Evolutionary conservation across 2,113 vertebrate genomes (phyloP).

Genomic region (Alectura lathami): DNA sequence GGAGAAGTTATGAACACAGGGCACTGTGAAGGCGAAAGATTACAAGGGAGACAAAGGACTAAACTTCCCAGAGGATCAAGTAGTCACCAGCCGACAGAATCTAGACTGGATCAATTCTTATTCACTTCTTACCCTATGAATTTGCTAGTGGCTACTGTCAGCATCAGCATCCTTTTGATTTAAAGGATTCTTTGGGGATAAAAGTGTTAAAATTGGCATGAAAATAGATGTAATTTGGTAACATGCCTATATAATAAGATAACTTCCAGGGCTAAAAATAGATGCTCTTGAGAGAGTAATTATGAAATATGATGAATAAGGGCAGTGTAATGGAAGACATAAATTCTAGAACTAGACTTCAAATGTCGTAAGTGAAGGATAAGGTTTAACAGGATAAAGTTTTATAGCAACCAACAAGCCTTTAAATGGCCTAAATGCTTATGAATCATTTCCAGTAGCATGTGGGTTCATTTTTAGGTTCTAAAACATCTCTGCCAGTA

Average conservation of each 20-base stretch:
- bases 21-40: not conserved
- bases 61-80: not conserved
- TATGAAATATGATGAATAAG: not conserved
- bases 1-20: not conserved
- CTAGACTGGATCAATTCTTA: not conserved
- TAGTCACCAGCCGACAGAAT: not conserved
- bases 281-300: not conserved
- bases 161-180: not conserved
- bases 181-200: not conserved
- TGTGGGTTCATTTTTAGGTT: not conserved
- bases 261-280: not conserved
- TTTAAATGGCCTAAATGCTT: not conserved
- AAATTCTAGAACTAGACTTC: not conserved
- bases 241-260: not conserved
- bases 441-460: not conserved
- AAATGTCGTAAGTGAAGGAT: not conserved
- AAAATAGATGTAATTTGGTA: not conserved
- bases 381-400: conserved; percentile 6
- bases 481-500: not conserved
- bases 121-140: not conserved
- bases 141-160: not conserved
- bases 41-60: not conserved
- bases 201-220: not conserved
- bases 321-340: not conserved
- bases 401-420: conserved; percentile 1